Evolutionary conservation across 2,888 invertebrate species (phyloP).

Genomic region (Scaptomyza cyrtandrae): DNA sequence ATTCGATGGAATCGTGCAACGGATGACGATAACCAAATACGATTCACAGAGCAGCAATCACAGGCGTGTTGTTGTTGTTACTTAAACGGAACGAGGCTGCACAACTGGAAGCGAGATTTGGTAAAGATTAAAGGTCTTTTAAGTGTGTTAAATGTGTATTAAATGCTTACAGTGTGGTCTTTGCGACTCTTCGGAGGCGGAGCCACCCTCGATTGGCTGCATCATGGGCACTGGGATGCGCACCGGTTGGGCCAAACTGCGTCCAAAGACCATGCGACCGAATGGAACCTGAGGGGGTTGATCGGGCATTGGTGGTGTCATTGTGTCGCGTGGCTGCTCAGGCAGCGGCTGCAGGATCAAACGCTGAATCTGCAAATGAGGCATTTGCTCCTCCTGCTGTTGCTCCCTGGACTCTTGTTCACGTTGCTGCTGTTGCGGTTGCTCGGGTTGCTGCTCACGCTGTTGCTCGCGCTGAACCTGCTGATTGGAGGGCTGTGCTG

Average conservation of each 20-base stretch:
- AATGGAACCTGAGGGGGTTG: slow-evolving; percentile 82
- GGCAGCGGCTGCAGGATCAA: slow-evolving; percentile 82
- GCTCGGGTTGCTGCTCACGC: slow-evolving; percentile 34
- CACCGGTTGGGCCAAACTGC: slow-evolving; percentile 85
- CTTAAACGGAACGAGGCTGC: slow-evolving; percentile 91
- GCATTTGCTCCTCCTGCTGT: slow-evolving; percentile 82
- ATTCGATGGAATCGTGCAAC: slow-evolving; percentile 51
- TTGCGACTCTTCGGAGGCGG: slow-evolving; percentile 83
- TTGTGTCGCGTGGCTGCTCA: slow-evolving; percentile 83
- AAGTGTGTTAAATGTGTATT: neutral
- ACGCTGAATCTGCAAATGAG: slow-evolving; percentile 78
- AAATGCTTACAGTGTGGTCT: slow-evolving; percentile 91
- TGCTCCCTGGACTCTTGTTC: slow-evolving; percentile 58
- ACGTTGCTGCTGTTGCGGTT: slow-evolving; percentile 72
- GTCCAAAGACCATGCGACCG: slow-evolving; percentile 84
- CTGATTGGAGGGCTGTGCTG: slow-evolving; percentile 46
- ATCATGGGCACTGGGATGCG: slow-evolving; percentile 86
- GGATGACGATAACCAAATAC: slow-evolving; percentile 63
- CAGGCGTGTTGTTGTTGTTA: slow-evolving; percentile 88
- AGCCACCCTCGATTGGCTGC: slow-evolving; percentile 85
- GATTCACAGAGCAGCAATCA: slow-evolving; percentile 86
- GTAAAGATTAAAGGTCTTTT: neutral
- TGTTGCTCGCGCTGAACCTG: slow-evolving; percentile 33
- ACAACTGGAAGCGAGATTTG: slow-evolving; percentile 87
- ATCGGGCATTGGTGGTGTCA: slow-evolving; percentile 83